phyloP scores from a whole-genome alignment of 2,113 vertebrate species.

The Tor tambroides region DNA sequence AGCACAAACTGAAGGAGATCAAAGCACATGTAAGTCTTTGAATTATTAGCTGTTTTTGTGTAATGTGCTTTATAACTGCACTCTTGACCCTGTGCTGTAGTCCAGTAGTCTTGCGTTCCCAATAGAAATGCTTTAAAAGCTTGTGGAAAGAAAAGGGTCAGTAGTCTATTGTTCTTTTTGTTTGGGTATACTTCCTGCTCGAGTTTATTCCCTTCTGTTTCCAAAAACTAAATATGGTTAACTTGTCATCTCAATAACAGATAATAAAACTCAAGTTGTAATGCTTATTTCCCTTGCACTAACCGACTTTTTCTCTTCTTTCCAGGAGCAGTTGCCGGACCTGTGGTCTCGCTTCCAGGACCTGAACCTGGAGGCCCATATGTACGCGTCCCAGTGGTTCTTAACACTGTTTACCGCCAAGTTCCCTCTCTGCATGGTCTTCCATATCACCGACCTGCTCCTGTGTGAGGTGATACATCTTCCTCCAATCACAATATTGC shows the following conservation, averaged over 20 bases:
- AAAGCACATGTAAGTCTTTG: background rate
- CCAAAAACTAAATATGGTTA: background rate
- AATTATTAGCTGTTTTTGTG: background rate
- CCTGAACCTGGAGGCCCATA: slow-evolving; percentile 94
- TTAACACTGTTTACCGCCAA: slow-evolving; percentile 99
- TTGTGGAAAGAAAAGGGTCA: background rate
- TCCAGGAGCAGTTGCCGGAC: slow-evolving; percentile 92
- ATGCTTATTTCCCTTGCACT: background rate
- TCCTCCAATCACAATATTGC: background rate
- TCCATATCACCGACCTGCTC: slow-evolving; percentile 98
- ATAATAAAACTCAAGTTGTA: background rate
- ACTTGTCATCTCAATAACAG: background rate
- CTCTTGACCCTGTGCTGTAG: background rate
- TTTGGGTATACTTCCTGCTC: background rate
- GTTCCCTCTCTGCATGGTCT: slow-evolving; percentile 99
- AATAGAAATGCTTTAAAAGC: background rate
- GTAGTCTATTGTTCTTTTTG: background rate
- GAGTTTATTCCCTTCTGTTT: background rate
- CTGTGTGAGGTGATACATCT: slow-evolving; percentile 87
- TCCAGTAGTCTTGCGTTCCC: background rate
- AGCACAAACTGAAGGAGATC: background rate
- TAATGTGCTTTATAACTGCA: background rate
- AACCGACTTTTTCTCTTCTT: slow-evolving; percentile 11
- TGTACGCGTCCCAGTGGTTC: slow-evolving; percentile 99
- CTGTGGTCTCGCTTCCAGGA: slow-evolving; percentile 89